phyloP scores from a whole-genome alignment of 1,140 invertebrate genomes.

The Drosophila erecta region DNA sequence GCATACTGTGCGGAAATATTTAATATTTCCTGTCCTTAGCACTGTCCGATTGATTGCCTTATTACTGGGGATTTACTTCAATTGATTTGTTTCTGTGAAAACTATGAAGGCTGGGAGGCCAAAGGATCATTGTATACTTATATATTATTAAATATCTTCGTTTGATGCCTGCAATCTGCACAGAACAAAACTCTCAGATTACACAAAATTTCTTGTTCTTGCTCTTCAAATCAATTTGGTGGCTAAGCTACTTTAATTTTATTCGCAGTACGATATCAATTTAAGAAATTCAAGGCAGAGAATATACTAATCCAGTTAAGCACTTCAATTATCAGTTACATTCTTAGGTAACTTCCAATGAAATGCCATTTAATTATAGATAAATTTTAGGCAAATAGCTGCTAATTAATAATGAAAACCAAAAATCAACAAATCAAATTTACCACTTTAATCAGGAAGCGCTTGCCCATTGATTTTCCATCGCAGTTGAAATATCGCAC shows the following conservation, averaged over 20 bases:
- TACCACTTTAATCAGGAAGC: slow-evolving; percentile 9
- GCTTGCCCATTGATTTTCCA: slow-evolving; percentile 8
- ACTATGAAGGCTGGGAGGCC: too few species aligned
- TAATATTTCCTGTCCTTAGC: slow-evolving; percentile 23
- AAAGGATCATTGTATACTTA: too few species aligned
- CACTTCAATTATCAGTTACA: background rate
- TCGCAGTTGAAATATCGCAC: slow-evolving; percentile 7
- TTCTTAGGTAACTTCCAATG: background rate
- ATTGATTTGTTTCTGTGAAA: background rate
- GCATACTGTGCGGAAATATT: slow-evolving; percentile 24
- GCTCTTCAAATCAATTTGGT: background rate
- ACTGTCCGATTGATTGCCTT: slow-evolving; percentile 28
- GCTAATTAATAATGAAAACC: background rate
- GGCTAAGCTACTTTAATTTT: background rate
- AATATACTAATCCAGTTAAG: background rate
- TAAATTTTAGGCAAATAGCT: background rate
- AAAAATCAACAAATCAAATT: slow-evolving; percentile 29
- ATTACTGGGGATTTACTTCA: slow-evolving; percentile 7
- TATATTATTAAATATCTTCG: too few species aligned
- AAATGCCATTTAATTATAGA: background rate
- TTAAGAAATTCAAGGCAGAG: too few species aligned
- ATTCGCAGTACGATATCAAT: too few species aligned
- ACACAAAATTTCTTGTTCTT: too few species aligned
- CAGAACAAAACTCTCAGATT: too few species aligned
- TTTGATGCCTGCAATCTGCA: too few species aligned